phyloP scores from a whole-genome alignment of 2,888 invertebrate species.

The Oxyteleia sp. region DNA sequence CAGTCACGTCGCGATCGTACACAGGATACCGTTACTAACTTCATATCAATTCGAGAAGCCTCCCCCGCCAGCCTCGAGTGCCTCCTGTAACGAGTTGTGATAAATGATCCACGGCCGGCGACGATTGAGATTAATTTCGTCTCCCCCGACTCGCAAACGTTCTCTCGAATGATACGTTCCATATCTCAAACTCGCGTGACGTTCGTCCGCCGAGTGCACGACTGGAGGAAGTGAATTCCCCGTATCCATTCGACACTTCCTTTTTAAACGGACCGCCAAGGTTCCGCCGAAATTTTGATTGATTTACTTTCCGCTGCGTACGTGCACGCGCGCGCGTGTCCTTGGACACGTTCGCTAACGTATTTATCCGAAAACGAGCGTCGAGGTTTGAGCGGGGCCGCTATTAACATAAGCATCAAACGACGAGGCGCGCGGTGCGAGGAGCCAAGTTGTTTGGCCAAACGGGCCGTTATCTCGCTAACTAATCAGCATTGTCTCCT shows the following conservation, averaged over 20 bases:
- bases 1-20: slow-evolving; percentile 84
- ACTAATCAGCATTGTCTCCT: slow-evolving; percentile 86
- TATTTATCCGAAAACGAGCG: slow-evolving; percentile 54
- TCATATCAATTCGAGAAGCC: slow-evolving; percentile 83
- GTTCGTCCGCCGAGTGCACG: slow-evolving; percentile 28
- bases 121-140: slow-evolving; percentile 86
- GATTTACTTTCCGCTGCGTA: no score
- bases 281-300: slow-evolving; percentile 25
- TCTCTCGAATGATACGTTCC: slow-evolving; percentile 72
- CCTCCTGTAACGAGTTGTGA: slow-evolving; percentile 84
- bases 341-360: slow-evolving; percentile 15
- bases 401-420: slow-evolving; percentile 58
- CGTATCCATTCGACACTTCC: slow-evolving; percentile 63
- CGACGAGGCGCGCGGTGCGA: slow-evolving; percentile 2
- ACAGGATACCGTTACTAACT: slow-evolving; percentile 84
- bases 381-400: slow-evolving; percentile 28
- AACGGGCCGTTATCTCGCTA: slow-evolving; percentile 78
- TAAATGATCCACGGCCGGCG: slow-evolving; percentile 84
- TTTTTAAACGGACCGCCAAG: slow-evolving; percentile 11
- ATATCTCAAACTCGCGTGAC: slow-evolving; percentile 73
- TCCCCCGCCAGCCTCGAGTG: slow-evolving; percentile 72
- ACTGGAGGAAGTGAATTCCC: slow-evolving; percentile 16
- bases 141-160: slow-evolving; percentile 73
- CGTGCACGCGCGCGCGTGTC: no score
- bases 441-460: slow-evolving; percentile 41